Evolutionary conservation across 2,888 invertebrate species (phyloP).

Genomic region (Malthinus seriepunctatus): DNA sequence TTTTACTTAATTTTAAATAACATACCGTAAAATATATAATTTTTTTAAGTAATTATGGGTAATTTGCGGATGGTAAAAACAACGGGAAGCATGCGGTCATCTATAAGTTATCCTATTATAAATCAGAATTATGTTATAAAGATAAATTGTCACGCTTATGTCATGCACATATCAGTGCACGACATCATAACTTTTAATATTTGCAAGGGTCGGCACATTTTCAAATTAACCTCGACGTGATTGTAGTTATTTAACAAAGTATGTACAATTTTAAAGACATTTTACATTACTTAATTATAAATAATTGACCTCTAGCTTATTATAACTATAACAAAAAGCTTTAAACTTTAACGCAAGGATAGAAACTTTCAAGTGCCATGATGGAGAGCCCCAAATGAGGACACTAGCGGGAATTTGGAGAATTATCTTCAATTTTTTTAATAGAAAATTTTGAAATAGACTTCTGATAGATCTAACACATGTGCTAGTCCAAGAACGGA

Average conservation of each 20-base stretch:
- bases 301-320: too few species aligned
- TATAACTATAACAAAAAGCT: too few species aligned
- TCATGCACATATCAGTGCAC: constrained; percentile 41
- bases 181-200: constrained; percentile 33
- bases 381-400: too few species aligned
- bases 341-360: too few species aligned
- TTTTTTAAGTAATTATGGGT: constrained; percentile 43
- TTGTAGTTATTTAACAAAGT: constrained; percentile 27
- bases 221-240: constrained; percentile 29
- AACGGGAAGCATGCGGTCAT: constrained; percentile 53
- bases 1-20: too few species aligned
- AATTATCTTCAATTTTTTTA: too few species aligned
- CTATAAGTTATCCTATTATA: constrained; percentile 51
- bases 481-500: too few species aligned
- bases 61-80: constrained; percentile 42
- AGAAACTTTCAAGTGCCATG: too few species aligned
- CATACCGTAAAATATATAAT: constrained; percentile 5
- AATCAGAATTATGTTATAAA: constrained; percentile 54
- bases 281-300: constrained; percentile 7
- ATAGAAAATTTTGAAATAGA: too few species aligned
- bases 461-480: too few species aligned
- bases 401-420: too few species aligned
- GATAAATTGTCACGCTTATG: constrained; percentile 54
- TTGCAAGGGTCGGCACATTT: constrained; percentile 29
- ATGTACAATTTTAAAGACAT: constrained; percentile 18